Evolutionary conservation across 30 jellyfish, hydroid and myxozoan genomes (phyloP).

Genomic region (Hydra vulgaris): DNA sequence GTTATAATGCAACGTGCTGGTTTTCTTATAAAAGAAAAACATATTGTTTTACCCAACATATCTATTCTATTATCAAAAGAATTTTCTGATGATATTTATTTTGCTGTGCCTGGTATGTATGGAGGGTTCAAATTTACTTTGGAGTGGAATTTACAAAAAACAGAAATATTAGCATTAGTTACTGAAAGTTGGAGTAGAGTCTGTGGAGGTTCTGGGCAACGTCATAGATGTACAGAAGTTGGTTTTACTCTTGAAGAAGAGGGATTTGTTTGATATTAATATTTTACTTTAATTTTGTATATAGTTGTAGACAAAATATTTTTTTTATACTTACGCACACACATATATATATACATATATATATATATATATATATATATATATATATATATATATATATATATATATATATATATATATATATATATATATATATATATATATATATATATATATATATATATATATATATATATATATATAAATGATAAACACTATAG

Average conservation of each 20-base stretch:
- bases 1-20: constrained; percentile 15
- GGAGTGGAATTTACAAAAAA: constrained; percentile 15
- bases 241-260: constrained; percentile 2
- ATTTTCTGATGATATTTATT: background rate
- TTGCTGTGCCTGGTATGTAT: constrained; percentile 26
- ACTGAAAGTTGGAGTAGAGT: constrained; percentile 31
- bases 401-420: too few relatives aligned
- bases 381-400: too few relatives aligned
- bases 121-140: constrained; percentile 20
- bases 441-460: too few relatives aligned
- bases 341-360: too few relatives aligned
- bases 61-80: constrained; percentile 2
- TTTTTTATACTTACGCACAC: too few relatives aligned
- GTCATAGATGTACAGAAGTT: constrained; percentile 16
- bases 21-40: constrained; percentile 1
- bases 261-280: constrained; percentile 16
- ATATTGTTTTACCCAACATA: constrained; percentile 6
- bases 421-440: too few relatives aligned
- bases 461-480: too few relatives aligned
- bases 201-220: constrained; percentile 32
- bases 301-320: background rate
- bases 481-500: too few relatives aligned
- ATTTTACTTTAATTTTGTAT: background rate
- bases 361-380: too few relatives aligned
- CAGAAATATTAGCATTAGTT: constrained; percentile 10